Evolutionary conservation across 2,888 invertebrate genomes (phyloP).

Genomic region (Epicampocera succincta): DNA sequence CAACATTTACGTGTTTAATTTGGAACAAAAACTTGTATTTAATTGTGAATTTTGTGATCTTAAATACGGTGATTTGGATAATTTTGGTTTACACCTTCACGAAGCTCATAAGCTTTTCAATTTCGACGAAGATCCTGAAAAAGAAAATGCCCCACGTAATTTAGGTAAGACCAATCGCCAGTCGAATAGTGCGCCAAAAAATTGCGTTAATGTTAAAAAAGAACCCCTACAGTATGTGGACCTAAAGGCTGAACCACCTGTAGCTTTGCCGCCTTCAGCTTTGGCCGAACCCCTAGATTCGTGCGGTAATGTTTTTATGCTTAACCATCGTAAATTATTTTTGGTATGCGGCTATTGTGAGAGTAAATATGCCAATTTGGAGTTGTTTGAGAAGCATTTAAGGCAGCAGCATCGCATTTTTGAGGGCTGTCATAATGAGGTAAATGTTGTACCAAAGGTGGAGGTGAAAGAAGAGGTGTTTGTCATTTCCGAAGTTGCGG

Average conservation of each 20-base stretch:
- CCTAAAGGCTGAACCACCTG: conserved; percentile 40
- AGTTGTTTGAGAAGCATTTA: conserved; percentile 75
- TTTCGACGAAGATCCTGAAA: conserved; percentile 57
- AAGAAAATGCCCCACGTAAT: conserved; percentile 69
- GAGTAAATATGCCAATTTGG: conserved; percentile 73
- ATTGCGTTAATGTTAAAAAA: conserved; percentile 48
- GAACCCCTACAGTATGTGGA: conserved; percentile 52
- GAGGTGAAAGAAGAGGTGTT: conserved; percentile 67
- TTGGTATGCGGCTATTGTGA: conserved; percentile 76
- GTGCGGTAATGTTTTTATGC: conserved; percentile 77
- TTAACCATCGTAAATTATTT: conserved; percentile 72
- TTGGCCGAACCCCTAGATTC: conserved; percentile 71
- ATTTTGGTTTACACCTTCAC: conserved; percentile 74
- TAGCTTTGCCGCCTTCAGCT: conserved; percentile 47
- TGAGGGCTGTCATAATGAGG: conserved; percentile 68
- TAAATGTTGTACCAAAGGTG: conserved; percentile 68
- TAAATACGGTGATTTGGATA: conserved; percentile 73
- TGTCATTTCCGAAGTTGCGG: conserved; percentile 69
- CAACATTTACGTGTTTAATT: conserved; percentile 74
- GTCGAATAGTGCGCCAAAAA: conserved; percentile 37
- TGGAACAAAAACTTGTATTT: conserved; percentile 74
- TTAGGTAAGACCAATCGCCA: conserved; percentile 53
- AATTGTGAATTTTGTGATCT: conserved; percentile 74
- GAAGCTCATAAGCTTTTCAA: conserved; percentile 72
- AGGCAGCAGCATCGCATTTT: conserved; percentile 75